phyloP scores from a whole-genome alignment of 1,140 invertebrate species.

The Heliothis subflexa region DNA sequence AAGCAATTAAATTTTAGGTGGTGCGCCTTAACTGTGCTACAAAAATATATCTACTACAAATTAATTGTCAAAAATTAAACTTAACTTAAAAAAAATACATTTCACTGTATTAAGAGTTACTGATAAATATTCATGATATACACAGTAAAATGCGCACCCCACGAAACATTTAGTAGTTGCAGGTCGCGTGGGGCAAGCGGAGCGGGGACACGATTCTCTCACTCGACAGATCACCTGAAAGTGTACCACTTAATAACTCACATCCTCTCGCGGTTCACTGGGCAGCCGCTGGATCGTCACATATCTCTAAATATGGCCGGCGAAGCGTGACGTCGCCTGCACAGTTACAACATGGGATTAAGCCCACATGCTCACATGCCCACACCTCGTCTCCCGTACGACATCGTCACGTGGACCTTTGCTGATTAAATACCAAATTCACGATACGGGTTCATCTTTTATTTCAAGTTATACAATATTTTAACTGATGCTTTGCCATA shows the following conservation, averaged over 20 bases:
- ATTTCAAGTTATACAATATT: conserved; percentile 13
- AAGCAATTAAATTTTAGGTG: no score
- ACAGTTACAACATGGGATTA: conserved; percentile 66
- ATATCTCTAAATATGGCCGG: conserved; percentile 84
- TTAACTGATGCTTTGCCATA: background rate
- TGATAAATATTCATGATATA: background rate
- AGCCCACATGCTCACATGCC: conserved; percentile 49
- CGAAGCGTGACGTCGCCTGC: conserved; percentile 70
- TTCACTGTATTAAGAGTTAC: background rate
- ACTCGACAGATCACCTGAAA: conserved; percentile 85
- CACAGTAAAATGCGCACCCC: background rate
- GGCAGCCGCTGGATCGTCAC: conserved; percentile 83
- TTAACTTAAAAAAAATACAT: no score
- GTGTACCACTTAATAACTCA: conserved; percentile 85
- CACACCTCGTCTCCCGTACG: conserved; percentile 37
- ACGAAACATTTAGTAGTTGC: conserved; percentile 41
- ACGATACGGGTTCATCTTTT: background rate
- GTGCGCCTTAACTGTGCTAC: no score
- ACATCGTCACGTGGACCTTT: conserved; percentile 25
- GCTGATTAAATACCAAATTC: conserved; percentile 33
- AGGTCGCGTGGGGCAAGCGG: conserved; percentile 51
- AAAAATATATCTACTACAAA: no score
- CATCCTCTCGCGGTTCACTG: conserved; percentile 84
- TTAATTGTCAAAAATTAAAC: no score
- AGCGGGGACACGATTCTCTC: conserved; percentile 77